phyloP scores from a whole-genome alignment of 2,888 invertebrate species.

The Muschampia plurimacula region DNA sequence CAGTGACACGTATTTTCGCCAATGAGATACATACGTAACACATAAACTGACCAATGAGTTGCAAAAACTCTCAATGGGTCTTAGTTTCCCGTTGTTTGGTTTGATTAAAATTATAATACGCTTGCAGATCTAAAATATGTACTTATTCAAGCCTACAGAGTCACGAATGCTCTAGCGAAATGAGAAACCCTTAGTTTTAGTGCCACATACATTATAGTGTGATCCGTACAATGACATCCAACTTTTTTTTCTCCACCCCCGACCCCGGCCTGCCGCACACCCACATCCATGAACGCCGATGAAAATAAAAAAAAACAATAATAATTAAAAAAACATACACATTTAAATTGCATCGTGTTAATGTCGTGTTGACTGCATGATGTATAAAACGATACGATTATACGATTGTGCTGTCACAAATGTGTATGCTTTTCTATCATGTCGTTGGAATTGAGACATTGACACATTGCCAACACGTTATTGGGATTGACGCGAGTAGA shows the following conservation, averaged over 20 bases:
- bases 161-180: slow-evolving; percentile 59
- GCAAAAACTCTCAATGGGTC: too few relatives aligned
- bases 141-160: slow-evolving; percentile 5
- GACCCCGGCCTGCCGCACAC: slow-evolving; percentile 83
- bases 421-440: slow-evolving; percentile 74
- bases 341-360: slow-evolving; percentile 79
- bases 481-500: slow-evolving; percentile 86
- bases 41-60: too few relatives aligned
- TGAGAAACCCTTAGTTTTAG: slow-evolving; percentile 69
- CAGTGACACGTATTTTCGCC: too few relatives aligned
- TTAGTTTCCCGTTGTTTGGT: too few relatives aligned
- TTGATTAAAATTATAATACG: too few relatives aligned
- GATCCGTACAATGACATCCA: slow-evolving; percentile 84
- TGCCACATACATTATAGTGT: slow-evolving; percentile 72
- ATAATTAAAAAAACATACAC: slow-evolving; percentile 67
- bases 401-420: slow-evolving; percentile 67
- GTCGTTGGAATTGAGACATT: slow-evolving; percentile 48
- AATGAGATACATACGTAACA: too few relatives aligned
- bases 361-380: slow-evolving; percentile 84
- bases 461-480: slow-evolving; percentile 57
- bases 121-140: too few relatives aligned
- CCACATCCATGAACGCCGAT: slow-evolving; percentile 73
- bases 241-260: slow-evolving; percentile 80
- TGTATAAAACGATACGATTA: slow-evolving; percentile 61
- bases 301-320: slow-evolving; percentile 61